Conservation (phyloP, 2,797 vertebrate species). For the Steatocranus sp. region DNA sequence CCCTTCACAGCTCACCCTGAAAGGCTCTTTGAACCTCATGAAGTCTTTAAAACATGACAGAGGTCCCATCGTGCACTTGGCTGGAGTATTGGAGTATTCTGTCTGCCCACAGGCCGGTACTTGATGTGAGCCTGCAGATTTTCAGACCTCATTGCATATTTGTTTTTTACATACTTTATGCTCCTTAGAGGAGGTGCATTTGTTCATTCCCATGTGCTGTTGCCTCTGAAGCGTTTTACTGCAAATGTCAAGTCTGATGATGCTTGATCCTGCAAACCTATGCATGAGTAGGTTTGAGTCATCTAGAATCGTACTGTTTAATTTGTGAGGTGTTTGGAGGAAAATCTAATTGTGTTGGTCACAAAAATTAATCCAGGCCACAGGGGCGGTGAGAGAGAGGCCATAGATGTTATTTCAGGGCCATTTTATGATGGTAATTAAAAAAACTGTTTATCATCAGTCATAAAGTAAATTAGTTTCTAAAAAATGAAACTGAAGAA, state of each 20-base stretch:
- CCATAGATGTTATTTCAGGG: neutral
- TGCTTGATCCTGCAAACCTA: neutral
- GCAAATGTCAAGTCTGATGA: neutral
- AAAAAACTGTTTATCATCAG: neutral
- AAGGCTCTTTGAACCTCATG: neutral
- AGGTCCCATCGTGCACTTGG: neutral
- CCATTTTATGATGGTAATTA: neutral
- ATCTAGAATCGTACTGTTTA: neutral
- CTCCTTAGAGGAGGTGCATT: neutral
- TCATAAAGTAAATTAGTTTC: neutral
- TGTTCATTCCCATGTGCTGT: neutral
- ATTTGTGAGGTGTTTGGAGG: neutral
- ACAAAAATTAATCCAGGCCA: neutral
- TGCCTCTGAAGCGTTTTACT: neutral
- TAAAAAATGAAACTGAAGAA: neutral
- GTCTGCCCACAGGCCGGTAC: neutral
- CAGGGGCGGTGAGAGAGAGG: neutral
- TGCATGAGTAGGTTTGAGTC: neutral
- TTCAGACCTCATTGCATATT: neutral
- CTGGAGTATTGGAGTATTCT: neutral
- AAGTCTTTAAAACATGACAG: neutral
- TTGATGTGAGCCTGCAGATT: neutral
- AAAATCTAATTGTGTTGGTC: neutral
- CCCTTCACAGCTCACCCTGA: neutral
- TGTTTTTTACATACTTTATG: neutral